phyloP scores from a whole-genome alignment of 2,888 invertebrate genomes.

The Xanthorhoe spadicearia region DNA sequence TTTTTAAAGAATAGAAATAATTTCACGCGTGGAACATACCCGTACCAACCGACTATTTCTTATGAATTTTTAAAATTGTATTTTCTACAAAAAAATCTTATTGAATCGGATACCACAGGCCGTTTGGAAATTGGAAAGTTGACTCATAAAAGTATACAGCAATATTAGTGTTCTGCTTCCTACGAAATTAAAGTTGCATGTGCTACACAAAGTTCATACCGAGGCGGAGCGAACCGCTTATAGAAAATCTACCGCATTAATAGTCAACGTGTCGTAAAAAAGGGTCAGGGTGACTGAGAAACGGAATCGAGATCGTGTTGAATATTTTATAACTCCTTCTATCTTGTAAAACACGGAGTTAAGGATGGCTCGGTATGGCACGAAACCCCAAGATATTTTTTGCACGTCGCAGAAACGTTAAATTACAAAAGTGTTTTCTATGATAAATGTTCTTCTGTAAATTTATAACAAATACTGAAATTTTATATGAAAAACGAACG shows the following conservation, averaged over 20 bases:
- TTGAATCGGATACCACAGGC: neutral
- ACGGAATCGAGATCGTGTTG: conserved; percentile 66
- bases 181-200: conserved; percentile 57
- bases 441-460: no score
- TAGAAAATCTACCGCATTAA: conserved; percentile 59
- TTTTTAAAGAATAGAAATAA: no score
- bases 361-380: conserved; percentile 49
- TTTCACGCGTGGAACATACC: no score
- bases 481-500: no score
- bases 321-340: conserved; percentile 71
- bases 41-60: no score
- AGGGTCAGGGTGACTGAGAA: conserved; percentile 62
- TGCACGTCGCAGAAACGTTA: neutral
- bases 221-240: conserved; percentile 44
- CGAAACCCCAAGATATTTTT: conserved; percentile 6
- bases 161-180: conserved; percentile 39
- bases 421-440: no score
- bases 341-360: conserved; percentile 64
- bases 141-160: conserved; percentile 1
- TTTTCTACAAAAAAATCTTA: no score
- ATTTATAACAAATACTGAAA: no score
- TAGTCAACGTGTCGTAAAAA: conserved; percentile 63
- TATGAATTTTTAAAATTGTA: no score
- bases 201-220: conserved; percentile 44
- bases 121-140: conserved; percentile 3